phyloP scores from a whole-genome alignment of 2,797 vertebrate genomes.

The Melanotaenia boesemani region DNA sequence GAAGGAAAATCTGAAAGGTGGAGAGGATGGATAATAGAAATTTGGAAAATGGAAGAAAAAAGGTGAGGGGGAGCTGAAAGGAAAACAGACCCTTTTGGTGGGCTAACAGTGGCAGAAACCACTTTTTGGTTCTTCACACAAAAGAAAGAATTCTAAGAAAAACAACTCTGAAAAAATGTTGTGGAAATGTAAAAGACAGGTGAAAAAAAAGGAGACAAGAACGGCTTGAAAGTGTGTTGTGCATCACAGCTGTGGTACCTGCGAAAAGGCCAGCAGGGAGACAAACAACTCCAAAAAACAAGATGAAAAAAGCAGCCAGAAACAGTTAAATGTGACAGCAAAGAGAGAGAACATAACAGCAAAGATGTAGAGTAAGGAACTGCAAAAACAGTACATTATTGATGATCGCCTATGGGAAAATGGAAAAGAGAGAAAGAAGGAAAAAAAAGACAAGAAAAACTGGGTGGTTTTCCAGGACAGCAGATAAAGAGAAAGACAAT shows the following conservation, averaged over 20 bases:
- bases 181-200: constrained; percentile 39
- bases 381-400: constrained; percentile 13
- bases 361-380: not conserved
- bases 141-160: constrained; percentile 14
- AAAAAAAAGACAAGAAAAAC: constrained; percentile 32
- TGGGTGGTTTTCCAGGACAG: constrained; percentile 61
- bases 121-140: constrained; percentile 17
- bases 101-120: constrained; percentile 18
- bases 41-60: constrained; percentile 31
- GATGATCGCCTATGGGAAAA: constrained; percentile 29
- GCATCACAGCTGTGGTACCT: constrained; percentile 41
- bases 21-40: constrained; percentile 39
- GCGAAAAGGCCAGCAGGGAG: constrained; percentile 49
- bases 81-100: constrained; percentile 35
- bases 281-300: constrained; percentile 44
- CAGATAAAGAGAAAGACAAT: constrained; percentile 72
- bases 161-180: constrained; percentile 25
- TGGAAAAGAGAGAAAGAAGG: constrained; percentile 30
- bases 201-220: constrained; percentile 32
- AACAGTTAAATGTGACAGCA: constrained; percentile 34
- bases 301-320: constrained; percentile 18
- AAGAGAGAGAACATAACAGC: not conserved
- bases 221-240: constrained; percentile 38
- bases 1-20: constrained; percentile 39
- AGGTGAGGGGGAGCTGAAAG: constrained; percentile 20